Evolutionary conservation across 1,140 invertebrate species (phyloP).

Genomic region (Microplitis mediator): DNA sequence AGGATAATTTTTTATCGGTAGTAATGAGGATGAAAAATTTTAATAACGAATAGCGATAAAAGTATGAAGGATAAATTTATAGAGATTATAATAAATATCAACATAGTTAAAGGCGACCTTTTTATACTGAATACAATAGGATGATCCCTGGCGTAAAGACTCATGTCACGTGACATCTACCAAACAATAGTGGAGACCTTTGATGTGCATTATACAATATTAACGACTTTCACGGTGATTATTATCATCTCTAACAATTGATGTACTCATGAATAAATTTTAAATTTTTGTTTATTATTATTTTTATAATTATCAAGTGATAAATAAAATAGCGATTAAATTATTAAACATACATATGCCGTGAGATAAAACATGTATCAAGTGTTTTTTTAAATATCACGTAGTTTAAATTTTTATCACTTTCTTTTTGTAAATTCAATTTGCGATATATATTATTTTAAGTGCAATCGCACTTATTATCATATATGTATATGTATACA

Average conservation of each 20-base stretch:
- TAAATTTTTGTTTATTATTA: too few species aligned
- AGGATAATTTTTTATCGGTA: too few species aligned
- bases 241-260: background rate
- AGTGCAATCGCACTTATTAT: background rate
- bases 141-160: background rate
- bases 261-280: background rate
- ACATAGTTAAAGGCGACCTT: conserved; percentile 1
- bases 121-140: conserved; percentile 4
- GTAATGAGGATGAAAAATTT: background rate
- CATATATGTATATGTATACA: conserved; percentile 4
- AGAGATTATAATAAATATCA: background rate
- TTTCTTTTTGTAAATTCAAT: too few species aligned
- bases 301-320: too few species aligned
- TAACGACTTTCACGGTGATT: conserved; percentile 17
- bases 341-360: background rate
- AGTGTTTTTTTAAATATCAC: too few species aligned
- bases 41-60: background rate
- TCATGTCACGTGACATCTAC: background rate
- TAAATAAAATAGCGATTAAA: background rate
- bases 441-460: too few species aligned
- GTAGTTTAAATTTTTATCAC: too few species aligned
- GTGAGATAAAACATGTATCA: too few species aligned
- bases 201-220: conserved; percentile 5
- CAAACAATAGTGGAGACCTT: conserved; percentile 10
- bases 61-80: background rate